These are phyloP conservation scores for Dorcus hopei DNA, from an alignment of 2,888 invertebrate species.

Conservation along the genomic window DNA sequence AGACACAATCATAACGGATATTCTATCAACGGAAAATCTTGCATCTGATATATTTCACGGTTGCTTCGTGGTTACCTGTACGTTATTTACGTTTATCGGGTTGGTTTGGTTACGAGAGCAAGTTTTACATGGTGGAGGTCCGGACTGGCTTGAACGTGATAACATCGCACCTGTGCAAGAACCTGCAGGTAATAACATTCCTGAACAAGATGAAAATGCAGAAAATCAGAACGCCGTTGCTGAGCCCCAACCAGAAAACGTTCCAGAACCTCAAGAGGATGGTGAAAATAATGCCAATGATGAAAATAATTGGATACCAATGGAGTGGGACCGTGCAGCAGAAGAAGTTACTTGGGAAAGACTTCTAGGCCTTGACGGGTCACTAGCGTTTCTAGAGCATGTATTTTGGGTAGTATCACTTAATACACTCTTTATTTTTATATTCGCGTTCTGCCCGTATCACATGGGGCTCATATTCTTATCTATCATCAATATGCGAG, in stretches of 20 bases:
- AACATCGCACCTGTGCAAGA: constrained; percentile 51
- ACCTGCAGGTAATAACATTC: constrained; percentile 28
- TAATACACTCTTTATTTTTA: constrained; percentile 93
- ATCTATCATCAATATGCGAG: constrained; percentile 53
- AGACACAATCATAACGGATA: constrained; percentile 86
- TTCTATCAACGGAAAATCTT: constrained; percentile 89
- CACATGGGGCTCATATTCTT: constrained; percentile 89
- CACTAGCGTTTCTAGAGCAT: constrained; percentile 94
- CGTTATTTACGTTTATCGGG: constrained; percentile 93
- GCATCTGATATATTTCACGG: constrained; percentile 94
- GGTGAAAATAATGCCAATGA: constrained; percentile 62
- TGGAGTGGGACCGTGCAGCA: constrained; percentile 97
- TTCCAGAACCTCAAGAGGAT: constrained; percentile 28
- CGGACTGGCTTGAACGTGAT: constrained; percentile 90
- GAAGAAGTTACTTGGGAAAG: constrained; percentile 99
- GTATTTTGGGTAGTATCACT: constrained; percentile 99
- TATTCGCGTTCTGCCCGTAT: constrained; percentile 96
- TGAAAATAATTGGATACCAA: constrained; percentile 94
- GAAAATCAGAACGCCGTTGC: constrained; percentile 23
- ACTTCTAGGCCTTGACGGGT: constrained; percentile 92
- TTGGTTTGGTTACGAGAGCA: constrained; percentile 95
- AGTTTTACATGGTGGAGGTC: constrained; percentile 95
- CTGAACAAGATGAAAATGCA: constrained; percentile 37
- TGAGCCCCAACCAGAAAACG: constrained; percentile 26
- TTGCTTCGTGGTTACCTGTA: constrained; percentile 94